Percentiles rank a stretch among this genome's conserved stretches.
Evolutionary conservation across 2,888 invertebrate species (phyloP).

Genomic region (Hetaerina titia): DNA sequence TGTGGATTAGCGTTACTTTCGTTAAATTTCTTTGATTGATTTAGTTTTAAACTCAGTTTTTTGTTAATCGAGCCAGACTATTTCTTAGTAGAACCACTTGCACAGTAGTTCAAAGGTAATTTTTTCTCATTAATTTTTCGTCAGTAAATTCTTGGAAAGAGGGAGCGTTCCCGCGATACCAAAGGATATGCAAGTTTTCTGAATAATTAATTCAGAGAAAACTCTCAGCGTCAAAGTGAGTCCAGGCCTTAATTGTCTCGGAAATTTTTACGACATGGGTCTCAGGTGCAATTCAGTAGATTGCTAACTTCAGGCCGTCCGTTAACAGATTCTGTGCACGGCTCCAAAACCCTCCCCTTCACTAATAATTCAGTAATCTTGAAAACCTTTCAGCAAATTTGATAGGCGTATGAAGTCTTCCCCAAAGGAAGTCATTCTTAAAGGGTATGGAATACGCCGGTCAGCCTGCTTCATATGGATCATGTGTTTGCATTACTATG

Average conservation of each 20-base stretch:
- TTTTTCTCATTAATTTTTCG: too few relatives aligned
- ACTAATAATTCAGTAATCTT: not conserved
- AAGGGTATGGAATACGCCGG: not conserved
- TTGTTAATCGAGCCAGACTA: too few relatives aligned
- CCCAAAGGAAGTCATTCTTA: not conserved
- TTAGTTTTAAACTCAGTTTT: too few relatives aligned
- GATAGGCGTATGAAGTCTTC: not conserved
- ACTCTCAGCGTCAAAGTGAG: not conserved
- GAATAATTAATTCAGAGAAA: conserved; percentile 6
- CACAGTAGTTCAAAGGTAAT: too few relatives aligned
- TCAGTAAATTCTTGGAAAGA: not conserved
- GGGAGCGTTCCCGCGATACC: not conserved
- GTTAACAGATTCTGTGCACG: not conserved
- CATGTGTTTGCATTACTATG: too few relatives aligned
- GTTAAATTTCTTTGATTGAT: too few relatives aligned
- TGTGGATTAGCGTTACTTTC: too few relatives aligned
- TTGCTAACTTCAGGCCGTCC: not conserved
- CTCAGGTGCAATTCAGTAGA: conserved; percentile 6
- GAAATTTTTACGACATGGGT: not conserved
- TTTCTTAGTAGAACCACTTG: too few relatives aligned
- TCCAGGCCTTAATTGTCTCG: not conserved
- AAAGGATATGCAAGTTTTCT: not conserved
- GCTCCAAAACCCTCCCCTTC: not conserved
- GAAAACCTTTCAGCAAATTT: conserved; percentile 35
- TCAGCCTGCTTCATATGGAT: too few relatives aligned